Evolutionary conservation across 2,888 invertebrate species (phyloP), one percentile per base, ranked within the genome.

Genomic region (Protonemura montana): DNA sequence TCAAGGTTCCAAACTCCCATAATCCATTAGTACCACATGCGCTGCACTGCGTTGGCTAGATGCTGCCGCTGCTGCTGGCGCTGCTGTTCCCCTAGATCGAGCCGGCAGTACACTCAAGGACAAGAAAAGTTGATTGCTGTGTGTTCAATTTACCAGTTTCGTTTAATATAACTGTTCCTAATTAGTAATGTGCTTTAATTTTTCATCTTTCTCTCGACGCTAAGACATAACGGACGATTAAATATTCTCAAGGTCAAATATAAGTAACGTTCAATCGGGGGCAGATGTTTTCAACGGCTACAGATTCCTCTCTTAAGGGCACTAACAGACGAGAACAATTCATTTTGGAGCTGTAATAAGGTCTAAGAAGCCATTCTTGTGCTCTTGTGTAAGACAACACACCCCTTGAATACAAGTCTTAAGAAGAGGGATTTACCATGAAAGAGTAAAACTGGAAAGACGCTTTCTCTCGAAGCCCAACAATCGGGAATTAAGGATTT

Each of bases 21-120:
- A 87, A 87, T 87, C 87, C 87, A 87, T 87, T 87, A 87, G 87
- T 87, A 86, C 82, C 87, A 87, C 86, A 87, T 87, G 87, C 87
- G 87, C 86, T 42, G 82, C 28, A n/a, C 59, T 28, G 21, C 30
- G 30, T 28, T 82, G 82, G 26, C 26, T 28, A 27, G 80, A 6
- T 16, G 29, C 30, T 59, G 59, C 59, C 59, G 6, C 13, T 3
- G 59, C 59, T 3, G 59, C 28, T 81, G 16, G 30, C 30, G 81
- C 81, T 16, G 81, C 59, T 59, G 28, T 27, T 21, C 28, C 10
- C 26, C 13, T 28, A 16, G 76, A 84, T 59, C 84, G 76, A 26
- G 41, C 35, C 28, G n/a, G n/a, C n/a, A 59, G 28, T 84, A 84
- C 29, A 84, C 84, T 21, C 26, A 10, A 10, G 84, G 84, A 59